Conservation (phyloP, 2,888 invertebrate genomes). For the Timema cristinae region DNA sequence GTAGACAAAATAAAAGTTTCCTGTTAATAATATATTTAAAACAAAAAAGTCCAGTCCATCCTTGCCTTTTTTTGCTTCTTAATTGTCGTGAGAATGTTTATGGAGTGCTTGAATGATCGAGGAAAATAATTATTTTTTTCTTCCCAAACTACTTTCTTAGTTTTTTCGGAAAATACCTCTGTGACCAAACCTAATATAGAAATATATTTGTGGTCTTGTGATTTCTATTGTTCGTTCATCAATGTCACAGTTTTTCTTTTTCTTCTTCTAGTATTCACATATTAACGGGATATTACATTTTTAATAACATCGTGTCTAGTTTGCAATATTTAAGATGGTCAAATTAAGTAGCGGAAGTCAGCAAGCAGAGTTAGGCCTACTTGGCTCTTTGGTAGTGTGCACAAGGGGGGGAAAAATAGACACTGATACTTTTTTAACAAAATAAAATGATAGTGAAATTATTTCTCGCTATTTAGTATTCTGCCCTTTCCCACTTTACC, state of each 20-base stretch:
- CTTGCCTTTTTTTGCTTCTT: constrained; percentile 34
- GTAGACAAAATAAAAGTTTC: constrained; percentile 12
- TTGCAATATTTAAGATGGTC: too few relatives aligned
- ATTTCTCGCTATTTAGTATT: constrained; percentile 48
- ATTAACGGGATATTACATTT: too few relatives aligned
- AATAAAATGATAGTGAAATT: too few relatives aligned
- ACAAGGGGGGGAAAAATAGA: neutral
- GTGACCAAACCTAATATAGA: constrained; percentile 26
- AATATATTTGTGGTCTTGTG: constrained; percentile 30
- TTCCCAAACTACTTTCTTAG: neutral
- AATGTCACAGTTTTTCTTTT: constrained; percentile 11
- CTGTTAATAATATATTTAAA: constrained; percentile 11
- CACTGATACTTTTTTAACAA: neutral
- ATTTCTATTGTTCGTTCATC: constrained; percentile 27
- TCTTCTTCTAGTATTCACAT: too few relatives aligned
- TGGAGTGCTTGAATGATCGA: neutral
- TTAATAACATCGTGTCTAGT: too few relatives aligned
- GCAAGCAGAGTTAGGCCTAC: too few relatives aligned
- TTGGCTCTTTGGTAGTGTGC: neutral
- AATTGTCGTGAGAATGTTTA: constrained; percentile 24
- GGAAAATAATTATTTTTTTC: neutral
- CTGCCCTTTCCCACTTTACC: constrained; percentile 52
- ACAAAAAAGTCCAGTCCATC: constrained; percentile 34
- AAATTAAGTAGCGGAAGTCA: too few relatives aligned
- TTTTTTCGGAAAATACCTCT: constrained; percentile 28